Percentiles rank a stretch among this genome's conserved stretches.
phyloP scores from a whole-genome alignment of 2,888 invertebrate species.

The Ferdinandea cuprea region DNA sequence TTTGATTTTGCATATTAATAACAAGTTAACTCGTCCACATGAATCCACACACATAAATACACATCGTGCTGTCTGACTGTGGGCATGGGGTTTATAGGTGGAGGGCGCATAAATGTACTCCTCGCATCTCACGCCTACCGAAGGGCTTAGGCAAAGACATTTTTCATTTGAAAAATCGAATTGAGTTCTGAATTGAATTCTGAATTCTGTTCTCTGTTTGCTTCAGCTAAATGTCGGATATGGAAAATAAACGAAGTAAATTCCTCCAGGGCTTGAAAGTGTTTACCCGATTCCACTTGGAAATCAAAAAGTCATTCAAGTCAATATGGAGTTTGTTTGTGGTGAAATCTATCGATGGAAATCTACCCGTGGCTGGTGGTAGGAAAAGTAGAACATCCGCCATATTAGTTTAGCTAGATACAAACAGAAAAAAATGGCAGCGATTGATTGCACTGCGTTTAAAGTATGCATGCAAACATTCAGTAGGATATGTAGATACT shows the following conservation, averaged over 20 bases:
- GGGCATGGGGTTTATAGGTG: slow-evolving; percentile 10
- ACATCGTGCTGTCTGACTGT: slow-evolving; percentile 6
- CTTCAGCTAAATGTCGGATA: background rate
- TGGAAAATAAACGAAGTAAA: slow-evolving; percentile 42
- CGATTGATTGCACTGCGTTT: too few species aligned
- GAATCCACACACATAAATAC: slow-evolving; percentile 33
- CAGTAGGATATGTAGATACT: too few species aligned
- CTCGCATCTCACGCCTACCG: too few species aligned
- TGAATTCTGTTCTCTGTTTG: background rate
- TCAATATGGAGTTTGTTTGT: background rate
- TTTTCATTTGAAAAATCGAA: too few species aligned
- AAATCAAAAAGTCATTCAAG: slow-evolving; percentile 33
- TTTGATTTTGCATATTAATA: slow-evolving; percentile 69
- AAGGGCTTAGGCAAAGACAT: too few species aligned
- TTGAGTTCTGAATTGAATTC: too few species aligned
- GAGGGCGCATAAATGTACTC: too few species aligned
- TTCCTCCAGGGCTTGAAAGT: background rate
- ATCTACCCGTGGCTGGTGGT: background rate
- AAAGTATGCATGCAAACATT: too few species aligned
- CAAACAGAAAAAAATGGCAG: too few species aligned
- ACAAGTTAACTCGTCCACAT: slow-evolving; percentile 66
- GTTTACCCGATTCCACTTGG: background rate
- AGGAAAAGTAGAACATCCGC: background rate
- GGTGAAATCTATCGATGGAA: too few species aligned
- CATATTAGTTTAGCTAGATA: background rate